Evolutionary conservation across 64 coral and sea anemone species (phyloP).

Genomic region (Anthopleura sola): DNA sequence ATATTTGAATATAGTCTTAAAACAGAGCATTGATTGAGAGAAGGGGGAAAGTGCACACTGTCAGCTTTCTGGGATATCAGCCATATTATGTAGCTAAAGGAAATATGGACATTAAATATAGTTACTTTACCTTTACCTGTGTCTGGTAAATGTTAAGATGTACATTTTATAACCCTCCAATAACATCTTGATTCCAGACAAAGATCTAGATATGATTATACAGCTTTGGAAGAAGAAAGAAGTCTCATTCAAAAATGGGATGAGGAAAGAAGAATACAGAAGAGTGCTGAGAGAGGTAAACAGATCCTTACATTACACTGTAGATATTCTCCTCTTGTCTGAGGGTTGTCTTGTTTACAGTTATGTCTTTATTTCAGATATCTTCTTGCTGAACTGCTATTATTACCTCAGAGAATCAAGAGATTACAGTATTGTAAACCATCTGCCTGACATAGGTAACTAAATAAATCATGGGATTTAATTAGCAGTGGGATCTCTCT

Average conservation of each 20-base stretch:
- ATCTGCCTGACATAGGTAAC: constrained; percentile 82
- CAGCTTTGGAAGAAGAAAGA: constrained; percentile 63
- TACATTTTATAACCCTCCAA: not conserved
- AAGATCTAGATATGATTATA: constrained; percentile 42
- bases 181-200: constrained; percentile 36
- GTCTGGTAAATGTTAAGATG: too few relatives aligned
- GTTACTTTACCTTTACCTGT: too few relatives aligned
- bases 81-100: too few relatives aligned
- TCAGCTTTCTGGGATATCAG: too few relatives aligned
- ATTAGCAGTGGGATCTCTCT: too few relatives aligned
- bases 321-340: not conserved
- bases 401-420: constrained; percentile 74
- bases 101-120: too few relatives aligned
- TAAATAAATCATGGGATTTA: too few relatives aligned
- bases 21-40: too few relatives aligned
- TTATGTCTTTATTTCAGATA: constrained; percentile 34
- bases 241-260: constrained; percentile 77
- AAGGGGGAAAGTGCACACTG: too few relatives aligned
- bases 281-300: constrained; percentile 80
- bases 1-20: too few relatives aligned
- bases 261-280: constrained; percentile 56
- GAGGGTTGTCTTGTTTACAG: not conserved
- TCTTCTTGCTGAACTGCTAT: constrained; percentile 68
- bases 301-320: not conserved
- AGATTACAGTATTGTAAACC: constrained; percentile 73